Conservation (phyloP, 2,113 vertebrate genomes). For the Microtus richardsoni region DNA sequence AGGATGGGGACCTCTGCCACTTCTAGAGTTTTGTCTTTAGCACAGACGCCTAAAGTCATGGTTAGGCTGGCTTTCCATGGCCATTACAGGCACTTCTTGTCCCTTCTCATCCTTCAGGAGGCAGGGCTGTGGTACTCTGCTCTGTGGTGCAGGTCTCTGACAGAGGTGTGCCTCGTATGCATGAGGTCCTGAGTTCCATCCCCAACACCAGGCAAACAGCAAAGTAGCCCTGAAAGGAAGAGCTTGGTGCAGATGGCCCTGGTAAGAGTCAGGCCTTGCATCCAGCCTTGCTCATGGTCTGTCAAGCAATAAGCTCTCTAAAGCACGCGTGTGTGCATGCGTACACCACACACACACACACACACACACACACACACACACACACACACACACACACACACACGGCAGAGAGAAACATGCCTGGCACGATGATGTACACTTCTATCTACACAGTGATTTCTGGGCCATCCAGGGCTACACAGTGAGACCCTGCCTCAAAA, state of each 20-base stretch:
- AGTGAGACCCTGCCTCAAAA: not conserved
- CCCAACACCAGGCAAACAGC: not conserved
- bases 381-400: too few species aligned
- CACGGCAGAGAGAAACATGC: not conserved
- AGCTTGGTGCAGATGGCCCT: not conserved
- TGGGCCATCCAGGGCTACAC: not conserved
- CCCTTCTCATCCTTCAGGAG: not conserved
- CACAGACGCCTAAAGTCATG: not conserved
- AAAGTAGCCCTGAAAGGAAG: not conserved
- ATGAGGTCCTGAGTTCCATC: not conserved
- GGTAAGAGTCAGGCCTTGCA: not conserved
- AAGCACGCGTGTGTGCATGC: fast-evolving
- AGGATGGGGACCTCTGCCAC: not conserved
- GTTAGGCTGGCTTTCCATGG: not conserved
- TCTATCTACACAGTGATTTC: not conserved
- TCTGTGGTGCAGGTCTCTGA: not conserved
- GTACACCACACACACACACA: too few species aligned
- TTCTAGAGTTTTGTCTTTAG: not conserved
- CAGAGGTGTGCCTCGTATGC: not conserved
- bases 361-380: too few species aligned
- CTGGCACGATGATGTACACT: not conserved
- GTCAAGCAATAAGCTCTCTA: not conserved
- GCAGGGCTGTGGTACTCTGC: not conserved
- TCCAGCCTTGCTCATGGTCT: not conserved
- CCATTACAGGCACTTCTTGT: not conserved